Evolutionary conservation across 2,113 vertebrate species (phyloP).

Genomic region (Oxygymnocypris stewartii): DNA sequence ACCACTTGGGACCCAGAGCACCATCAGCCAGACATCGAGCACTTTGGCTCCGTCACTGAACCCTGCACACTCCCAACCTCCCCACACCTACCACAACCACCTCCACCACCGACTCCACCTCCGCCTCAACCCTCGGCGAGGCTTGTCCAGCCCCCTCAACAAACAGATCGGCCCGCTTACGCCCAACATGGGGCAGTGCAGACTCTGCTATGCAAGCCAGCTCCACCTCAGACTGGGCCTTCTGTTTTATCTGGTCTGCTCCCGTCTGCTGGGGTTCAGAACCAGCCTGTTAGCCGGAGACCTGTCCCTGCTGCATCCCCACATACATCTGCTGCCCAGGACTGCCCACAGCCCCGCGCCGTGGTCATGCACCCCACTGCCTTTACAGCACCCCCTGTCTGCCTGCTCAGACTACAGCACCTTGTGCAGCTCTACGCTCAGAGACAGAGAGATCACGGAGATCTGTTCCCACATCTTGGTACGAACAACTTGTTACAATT

Average conservation of each 20-base stretch:
- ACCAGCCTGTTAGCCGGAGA: conserved; percentile 84
- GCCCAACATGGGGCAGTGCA: conserved; percentile 83
- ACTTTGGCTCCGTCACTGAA: conserved; percentile 83
- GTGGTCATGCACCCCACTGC: conserved; percentile 89
- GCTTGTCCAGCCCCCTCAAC: conserved; percentile 67
- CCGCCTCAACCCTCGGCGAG: conserved; percentile 61
- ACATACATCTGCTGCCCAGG: conserved; percentile 60
- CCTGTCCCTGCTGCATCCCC: conserved; percentile 78
- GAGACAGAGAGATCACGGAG: conserved; percentile 86
- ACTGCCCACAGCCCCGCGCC: conserved; percentile 77
- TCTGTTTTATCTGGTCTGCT: conserved; percentile 86
- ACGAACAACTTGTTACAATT: conserved; percentile 18
- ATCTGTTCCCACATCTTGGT: conserved; percentile 98
- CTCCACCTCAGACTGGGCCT: conserved; percentile 90
- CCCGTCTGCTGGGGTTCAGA: conserved; percentile 79
- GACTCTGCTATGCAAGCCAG: conserved; percentile 93
- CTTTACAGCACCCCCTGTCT: conserved; percentile 87
- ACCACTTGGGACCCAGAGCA: conserved; percentile 85
- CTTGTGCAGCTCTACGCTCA: conserved; percentile 93
- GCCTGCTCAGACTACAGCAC: conserved; percentile 91
- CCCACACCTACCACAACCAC: conserved; percentile 61
- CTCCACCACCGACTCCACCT: conserved; percentile 65
- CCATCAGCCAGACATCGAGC: conserved; percentile 90
- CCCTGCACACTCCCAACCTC: conserved; percentile 41
- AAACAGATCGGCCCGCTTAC: conserved; percentile 75